These are phyloP conservation scores for Drosophila prosaltans DNA, from an alignment of 1,140 invertebrate genomes.

Conservation along the genomic window DNA sequence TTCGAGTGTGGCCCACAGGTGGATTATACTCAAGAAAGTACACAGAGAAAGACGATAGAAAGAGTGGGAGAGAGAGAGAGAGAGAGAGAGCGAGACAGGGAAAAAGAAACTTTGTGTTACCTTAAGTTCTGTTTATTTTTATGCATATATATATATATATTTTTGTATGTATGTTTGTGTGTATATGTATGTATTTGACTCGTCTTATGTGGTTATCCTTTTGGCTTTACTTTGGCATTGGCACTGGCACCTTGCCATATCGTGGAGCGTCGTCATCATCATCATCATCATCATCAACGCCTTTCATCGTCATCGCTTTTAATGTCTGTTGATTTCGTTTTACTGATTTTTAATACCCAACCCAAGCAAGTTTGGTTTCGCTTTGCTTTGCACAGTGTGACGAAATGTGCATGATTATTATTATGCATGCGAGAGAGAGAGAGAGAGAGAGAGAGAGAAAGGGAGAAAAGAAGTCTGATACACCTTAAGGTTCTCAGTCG, in stretches of 20 bases:
- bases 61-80: neutral
- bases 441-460: no score
- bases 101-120: slow-evolving; percentile 29
- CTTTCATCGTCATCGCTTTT: slow-evolving; percentile 47
- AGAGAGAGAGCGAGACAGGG: slow-evolving; percentile 6
- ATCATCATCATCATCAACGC: slow-evolving; percentile 43
- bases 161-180: no score
- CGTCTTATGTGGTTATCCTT: slow-evolving; percentile 30
- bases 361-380: slow-evolving; percentile 4
- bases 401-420: neutral
- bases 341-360: slow-evolving; percentile 63
- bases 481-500: neutral
- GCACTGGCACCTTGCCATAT: slow-evolving; percentile 55
- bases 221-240: slow-evolving; percentile 25
- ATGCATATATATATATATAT: slow-evolving; percentile 32
- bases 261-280: slow-evolving; percentile 35
- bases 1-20: slow-evolving; percentile 53
- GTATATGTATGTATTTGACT: neutral
- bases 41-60: neutral
- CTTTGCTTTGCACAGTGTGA: slow-evolving; percentile 24
- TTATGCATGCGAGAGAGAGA: neutral
- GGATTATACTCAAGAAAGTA: slow-evolving; percentile 15
- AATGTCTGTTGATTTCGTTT: slow-evolving; percentile 69
- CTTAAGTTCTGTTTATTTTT: slow-evolving; percentile 64
- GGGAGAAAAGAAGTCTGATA: neutral